Conservation (phyloP, 2,113 vertebrate genomes). For the Pteropus alecto region DNA sequence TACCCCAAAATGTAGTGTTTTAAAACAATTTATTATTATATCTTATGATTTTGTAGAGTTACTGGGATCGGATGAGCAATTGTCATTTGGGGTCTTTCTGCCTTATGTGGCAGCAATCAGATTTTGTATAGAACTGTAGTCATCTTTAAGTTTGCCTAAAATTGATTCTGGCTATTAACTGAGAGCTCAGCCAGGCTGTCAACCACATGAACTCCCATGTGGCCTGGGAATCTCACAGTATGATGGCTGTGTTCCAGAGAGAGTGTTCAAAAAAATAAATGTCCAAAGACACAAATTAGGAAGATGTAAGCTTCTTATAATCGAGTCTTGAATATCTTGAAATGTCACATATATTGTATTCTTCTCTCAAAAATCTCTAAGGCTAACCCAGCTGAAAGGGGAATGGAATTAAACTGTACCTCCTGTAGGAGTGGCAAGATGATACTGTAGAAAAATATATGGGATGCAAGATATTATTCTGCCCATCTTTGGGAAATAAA, state of each 20-base stretch:
- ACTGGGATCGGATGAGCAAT: background rate
- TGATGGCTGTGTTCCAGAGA: background rate
- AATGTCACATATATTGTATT: background rate
- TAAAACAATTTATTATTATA: background rate
- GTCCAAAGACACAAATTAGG: background rate
- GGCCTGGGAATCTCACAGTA: background rate
- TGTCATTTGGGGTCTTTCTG: background rate
- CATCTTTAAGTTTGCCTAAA: background rate
- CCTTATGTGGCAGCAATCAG: background rate
- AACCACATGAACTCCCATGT: background rate
- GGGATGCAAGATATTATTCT: background rate
- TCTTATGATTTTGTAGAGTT: background rate
- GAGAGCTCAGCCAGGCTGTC: background rate
- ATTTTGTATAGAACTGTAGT: background rate
- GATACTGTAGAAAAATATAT: background rate
- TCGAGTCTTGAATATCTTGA: background rate
- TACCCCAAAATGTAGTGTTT: background rate
- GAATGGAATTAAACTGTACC: background rate
- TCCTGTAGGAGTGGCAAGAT: background rate
- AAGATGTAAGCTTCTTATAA: background rate
- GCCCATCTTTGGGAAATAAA: background rate
- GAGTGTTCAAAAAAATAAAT: background rate
- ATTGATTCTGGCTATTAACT: background rate
- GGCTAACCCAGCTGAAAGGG: background rate
- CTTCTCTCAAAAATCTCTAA: background rate